Percentiles rank a stretch among this genome's conserved stretches.
phyloP scores from a whole-genome alignment of 2,113 vertebrate species.

The Vidua macroura region DNA sequence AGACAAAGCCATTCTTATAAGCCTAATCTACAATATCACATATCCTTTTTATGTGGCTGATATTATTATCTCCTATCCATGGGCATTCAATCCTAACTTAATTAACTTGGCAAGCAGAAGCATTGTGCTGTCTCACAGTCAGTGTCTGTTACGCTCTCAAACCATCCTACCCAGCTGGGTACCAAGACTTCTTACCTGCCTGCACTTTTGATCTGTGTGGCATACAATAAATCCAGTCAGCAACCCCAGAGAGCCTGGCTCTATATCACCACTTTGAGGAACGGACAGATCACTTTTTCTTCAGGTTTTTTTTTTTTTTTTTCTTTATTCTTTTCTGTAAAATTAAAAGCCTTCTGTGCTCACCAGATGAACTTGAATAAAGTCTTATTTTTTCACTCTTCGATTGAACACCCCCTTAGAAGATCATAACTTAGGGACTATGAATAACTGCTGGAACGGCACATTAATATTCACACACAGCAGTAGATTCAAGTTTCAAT shows the following conservation, averaged over 20 bases:
- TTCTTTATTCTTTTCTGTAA: neutral
- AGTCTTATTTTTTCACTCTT: neutral
- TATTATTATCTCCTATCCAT: constrained; percentile 42
- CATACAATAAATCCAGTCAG: constrained; percentile 31
- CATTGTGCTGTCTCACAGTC: constrained; percentile 5
- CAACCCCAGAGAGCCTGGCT: constrained; percentile 12
- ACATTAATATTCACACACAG: neutral
- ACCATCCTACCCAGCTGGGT: constrained; percentile 49
- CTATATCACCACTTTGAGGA: neutral
- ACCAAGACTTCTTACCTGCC: constrained; percentile 32
- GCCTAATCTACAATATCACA: constrained; percentile 36
- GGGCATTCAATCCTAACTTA: constrained; percentile 65
- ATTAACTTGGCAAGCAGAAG: constrained; percentile 62
- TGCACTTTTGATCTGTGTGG: constrained; percentile 52
- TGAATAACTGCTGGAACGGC: neutral
- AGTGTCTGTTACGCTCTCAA: constrained; percentile 18
- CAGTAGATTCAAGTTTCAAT: neutral
- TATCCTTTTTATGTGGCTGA: constrained; percentile 28
- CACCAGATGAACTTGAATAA: neutral
- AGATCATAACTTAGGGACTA: neutral
- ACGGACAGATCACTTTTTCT: neutral
- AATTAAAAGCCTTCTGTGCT: neutral
- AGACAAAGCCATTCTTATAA: constrained; percentile 25
- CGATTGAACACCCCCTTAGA: neutral
- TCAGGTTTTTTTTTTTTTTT: neutral